Base-by-base conservation (phyloP, 2,797 vertebrate genomes). In the Furcifer pardalis region DNA sequence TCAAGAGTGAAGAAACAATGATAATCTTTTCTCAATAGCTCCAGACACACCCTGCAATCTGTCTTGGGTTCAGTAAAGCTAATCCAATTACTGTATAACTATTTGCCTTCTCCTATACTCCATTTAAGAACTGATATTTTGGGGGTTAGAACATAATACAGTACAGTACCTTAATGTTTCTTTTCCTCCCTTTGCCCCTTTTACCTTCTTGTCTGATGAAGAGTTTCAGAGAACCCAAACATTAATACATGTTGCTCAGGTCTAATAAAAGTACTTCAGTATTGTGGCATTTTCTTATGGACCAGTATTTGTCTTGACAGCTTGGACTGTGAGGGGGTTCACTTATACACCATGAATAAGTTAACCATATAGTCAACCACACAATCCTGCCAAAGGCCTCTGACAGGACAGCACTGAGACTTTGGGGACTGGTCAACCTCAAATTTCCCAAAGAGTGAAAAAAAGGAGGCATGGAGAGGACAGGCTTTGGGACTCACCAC, bases 141-240 rank as follows among this genome's bases (percentile, higher is more conserved):
- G 60, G 15, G 44, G 5, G 21, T 46, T 46, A 37, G 27, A 68
- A 7, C 44, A 52, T 35, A 21, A 66, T 79, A 25, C 17, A 4
- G 8, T 35, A 27, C 32, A n/a, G n/a, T n/a, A n/a, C n/a, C n/a
- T n/a, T n/a, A 1, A 1, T 52, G 8, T 56, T 49, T 3, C 0
- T 27, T 5, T 21, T 5, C 35, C 42, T 59, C 35, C 52, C n/a
- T 10, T 23, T 13, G 7, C 15, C 30, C 21, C 42, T 4, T 30
- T 60, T 44, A 59, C 44, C 30, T n/a, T n/a, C 37, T 49, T 82
- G 23, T n/a, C 60, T 30, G 15, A 30, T 19, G 44, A 65, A 74
- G 32, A 9, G 5, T 81, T 25, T 30, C 44, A 10, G 37, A 76
- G 66, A 60, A 72, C 10, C 49, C 40, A 46, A 74, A 46, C 3